Conservation (phyloP, 2,797 vertebrate species). For the Melopsittacus undulatus region DNA sequence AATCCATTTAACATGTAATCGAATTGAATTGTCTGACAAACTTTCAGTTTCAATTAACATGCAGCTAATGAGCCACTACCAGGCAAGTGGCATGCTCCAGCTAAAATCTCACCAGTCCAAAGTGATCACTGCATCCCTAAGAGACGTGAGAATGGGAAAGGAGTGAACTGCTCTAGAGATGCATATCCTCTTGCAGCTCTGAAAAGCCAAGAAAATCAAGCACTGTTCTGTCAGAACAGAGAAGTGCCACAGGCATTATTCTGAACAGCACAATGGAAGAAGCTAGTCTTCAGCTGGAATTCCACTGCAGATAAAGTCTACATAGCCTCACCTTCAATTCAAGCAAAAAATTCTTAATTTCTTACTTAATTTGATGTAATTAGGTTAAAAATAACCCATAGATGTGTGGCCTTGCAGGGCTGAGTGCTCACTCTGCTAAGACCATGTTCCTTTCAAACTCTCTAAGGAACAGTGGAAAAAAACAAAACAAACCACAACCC, state of each 20-base stretch:
- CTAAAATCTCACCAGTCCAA: neutral
- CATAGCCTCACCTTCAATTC: neutral
- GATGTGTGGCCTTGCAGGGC: neutral
- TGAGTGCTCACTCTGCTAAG: neutral
- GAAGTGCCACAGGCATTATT: neutral
- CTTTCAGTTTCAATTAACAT: conserved; percentile 30
- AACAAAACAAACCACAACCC: neutral
- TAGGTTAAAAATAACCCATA: conserved; percentile 55
- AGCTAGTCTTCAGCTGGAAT: neutral
- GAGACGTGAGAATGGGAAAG: neutral
- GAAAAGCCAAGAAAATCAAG: neutral
- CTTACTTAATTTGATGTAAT: conserved; percentile 45
- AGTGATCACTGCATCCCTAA: neutral
- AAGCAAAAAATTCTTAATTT: neutral
- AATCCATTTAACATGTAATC: conserved; percentile 24
- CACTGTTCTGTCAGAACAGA: fast-evolving
- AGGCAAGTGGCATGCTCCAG: neutral
- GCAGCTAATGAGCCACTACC: conserved; percentile 10
- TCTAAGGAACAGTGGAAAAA: neutral
- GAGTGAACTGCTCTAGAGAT: neutral
- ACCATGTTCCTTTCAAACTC: neutral
- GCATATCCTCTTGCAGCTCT: neutral
- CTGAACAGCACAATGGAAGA: neutral
- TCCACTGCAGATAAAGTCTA: neutral
- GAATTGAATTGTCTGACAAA: conserved; percentile 47